A percentile compares a stretch with the other conserved stretches of the same genome.
Conservation (phyloP, 2,113 vertebrate species). For the Grallaria varia region DNA sequence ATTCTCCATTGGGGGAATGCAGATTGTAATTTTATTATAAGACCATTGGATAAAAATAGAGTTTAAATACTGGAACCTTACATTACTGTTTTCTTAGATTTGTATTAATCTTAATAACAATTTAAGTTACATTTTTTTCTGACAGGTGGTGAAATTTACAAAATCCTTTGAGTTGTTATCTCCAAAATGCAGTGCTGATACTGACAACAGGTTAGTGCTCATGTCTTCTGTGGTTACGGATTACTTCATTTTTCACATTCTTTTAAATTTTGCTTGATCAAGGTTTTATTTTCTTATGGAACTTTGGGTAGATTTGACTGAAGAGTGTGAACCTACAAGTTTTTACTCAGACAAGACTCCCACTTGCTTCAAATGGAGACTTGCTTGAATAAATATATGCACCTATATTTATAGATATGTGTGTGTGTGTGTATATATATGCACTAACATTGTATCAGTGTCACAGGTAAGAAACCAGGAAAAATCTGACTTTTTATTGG, state of each 20-base stretch:
- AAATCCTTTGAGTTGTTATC: constrained; percentile 98
- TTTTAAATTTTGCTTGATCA: not conserved
- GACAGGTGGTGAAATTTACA: constrained; percentile 98
- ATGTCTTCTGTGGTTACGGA: not conserved
- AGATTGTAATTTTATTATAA: not conserved
- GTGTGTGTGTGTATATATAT: not conserved
- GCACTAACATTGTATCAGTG: not conserved
- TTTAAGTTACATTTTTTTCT: constrained; percentile 6
- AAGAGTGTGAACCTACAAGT: not conserved
- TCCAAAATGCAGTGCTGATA: constrained; percentile 95
- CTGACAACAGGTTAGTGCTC: constrained; percentile 87
- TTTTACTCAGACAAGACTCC: not conserved
- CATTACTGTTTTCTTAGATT: not conserved
- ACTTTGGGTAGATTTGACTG: not conserved
- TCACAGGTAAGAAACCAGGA: not conserved
- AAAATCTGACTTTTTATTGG: not conserved
- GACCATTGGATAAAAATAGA: not conserved
- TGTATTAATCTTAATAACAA: not conserved
- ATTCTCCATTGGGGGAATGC: not conserved
- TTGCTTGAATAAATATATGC: not conserved
- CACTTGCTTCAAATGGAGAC: not conserved
- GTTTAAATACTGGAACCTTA: not conserved
- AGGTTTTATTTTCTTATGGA: not conserved
- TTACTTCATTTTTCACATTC: not conserved
- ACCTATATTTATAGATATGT: not conserved